Base-by-base conservation (phyloP, 2,797 vertebrate species). In the Peromyscus attwateri region DNA sequence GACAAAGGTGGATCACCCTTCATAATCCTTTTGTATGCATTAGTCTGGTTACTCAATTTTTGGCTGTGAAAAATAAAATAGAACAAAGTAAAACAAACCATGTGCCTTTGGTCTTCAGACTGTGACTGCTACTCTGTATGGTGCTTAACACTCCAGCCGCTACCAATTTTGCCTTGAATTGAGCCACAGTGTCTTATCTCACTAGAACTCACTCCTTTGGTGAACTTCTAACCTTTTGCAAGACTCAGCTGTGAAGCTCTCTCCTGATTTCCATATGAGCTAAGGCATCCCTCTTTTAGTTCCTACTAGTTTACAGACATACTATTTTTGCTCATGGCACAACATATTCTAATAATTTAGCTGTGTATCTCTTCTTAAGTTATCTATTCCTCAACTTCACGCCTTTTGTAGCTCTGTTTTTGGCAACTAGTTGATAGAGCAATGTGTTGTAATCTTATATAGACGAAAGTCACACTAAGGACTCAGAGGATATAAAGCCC, bases 401-500 rank as follows among this genome's bases (percentile, higher is more conserved):
- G 11, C n/a, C 4, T 14, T 87, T 87, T 66, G 14, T 87, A 25
- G 46, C 52, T 96, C 55, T 92, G 62, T 89, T 60, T 16, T 77
- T 92, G 29, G 16, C 5, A 76, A 43, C 27, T 37, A 62, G 23
- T 60, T 49, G 29, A 57, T 68, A 71, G 37, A 62, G 21, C 60
- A 7, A 70, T 82, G n/a, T 71, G 60, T 87, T 94, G n/a, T 37
- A 52, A 57, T 96, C 57, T 6, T 8, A 89, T 92, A 19, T n/a
- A 91, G 66, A 76, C 83, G 25, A 95, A 94, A 92, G 49, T 17
- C 27, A 62, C 0, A n/a, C n/a, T 16, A 93, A 95, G 25, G 29
- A 82, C 64, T 82, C 94, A 66, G 7, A 40, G 76, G 66, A 43
- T 76, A 70, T 93, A 92, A 96, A 96, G 91, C 52, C 21, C 81